These are phyloP conservation scores for Phyllopteryx taeniolatus DNA, from an alignment of 2,113 vertebrate species.

Conservation along the genomic window DNA sequence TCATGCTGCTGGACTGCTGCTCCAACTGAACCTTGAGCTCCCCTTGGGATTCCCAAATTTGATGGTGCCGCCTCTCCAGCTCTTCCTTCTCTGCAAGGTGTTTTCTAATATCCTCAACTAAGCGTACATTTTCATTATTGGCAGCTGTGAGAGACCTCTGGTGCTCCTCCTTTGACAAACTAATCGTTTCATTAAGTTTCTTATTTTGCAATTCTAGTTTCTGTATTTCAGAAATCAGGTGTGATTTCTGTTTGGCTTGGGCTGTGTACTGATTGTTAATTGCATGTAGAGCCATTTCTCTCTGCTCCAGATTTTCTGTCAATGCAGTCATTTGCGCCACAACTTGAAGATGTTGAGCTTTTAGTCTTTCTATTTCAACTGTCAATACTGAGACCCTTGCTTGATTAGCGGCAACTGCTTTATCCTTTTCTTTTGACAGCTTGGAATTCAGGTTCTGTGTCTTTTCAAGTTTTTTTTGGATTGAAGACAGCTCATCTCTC, in stretches of 20 bases:
- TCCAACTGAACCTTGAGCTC: conserved; percentile 64
- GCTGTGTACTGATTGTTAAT: conserved; percentile 70
- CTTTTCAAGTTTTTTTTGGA: conserved; percentile 62
- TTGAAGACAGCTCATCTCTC: conserved; percentile 53
- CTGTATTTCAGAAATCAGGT: conserved; percentile 68
- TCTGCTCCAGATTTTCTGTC: conserved; percentile 74
- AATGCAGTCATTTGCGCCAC: conserved; percentile 62
- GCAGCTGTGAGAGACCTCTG: conserved; percentile 54
- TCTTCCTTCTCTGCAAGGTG: conserved; percentile 70
- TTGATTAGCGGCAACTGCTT: conserved; percentile 59
- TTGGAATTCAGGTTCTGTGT: conserved; percentile 41
- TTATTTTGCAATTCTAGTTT: conserved; percentile 66
- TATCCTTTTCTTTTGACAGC: conserved; percentile 72
- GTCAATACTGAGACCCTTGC: conserved; percentile 62
- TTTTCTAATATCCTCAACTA: conserved; percentile 65
- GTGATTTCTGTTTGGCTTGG: conserved; percentile 69
- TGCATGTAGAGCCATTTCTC: conserved; percentile 73
- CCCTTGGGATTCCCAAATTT: conserved; percentile 60
- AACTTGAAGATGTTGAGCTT: conserved; percentile 72
- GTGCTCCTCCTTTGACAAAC: conserved; percentile 49
- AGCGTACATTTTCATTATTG: conserved; percentile 61
- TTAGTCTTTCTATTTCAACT: conserved; percentile 71
- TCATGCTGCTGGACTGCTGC: conserved; percentile 69
- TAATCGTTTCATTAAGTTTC: conserved; percentile 53
- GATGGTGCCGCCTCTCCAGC: conserved; percentile 41